phyloP scores from a whole-genome alignment of 2,797 vertebrate species.

The Adelosebastes latens region DNA sequence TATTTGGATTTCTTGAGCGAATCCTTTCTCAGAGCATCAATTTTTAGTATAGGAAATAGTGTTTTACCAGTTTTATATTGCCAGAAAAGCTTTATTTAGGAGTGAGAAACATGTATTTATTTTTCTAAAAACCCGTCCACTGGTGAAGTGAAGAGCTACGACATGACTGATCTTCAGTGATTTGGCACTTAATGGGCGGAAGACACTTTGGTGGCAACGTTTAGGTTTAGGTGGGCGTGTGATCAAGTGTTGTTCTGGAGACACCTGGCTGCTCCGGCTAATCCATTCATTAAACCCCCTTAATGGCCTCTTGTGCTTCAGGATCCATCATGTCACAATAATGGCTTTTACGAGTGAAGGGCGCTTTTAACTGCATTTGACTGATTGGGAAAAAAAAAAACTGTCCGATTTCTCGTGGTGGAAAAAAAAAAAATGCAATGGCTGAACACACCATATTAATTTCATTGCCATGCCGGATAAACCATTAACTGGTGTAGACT shows the following conservation, averaged over 20 bases:
- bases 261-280: conserved; percentile 64
- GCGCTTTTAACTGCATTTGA: conserved; percentile 62
- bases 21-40: not conserved
- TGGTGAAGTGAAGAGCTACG: not conserved
- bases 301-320: conserved; percentile 71
- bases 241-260: conserved; percentile 59
- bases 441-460: conserved; percentile 56
- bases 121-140: not conserved
- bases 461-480: conserved; percentile 35
- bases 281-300: conserved; percentile 66
- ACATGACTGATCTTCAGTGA: not conserved
- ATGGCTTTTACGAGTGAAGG: conserved; percentile 60
- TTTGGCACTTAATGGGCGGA: not conserved
- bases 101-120: not conserved
- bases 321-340: conserved; percentile 67
- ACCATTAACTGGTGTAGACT: conserved; percentile 56
- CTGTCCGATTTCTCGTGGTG: conserved; percentile 32
- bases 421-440: conserved; percentile 8
- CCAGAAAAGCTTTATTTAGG: not conserved
- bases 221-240: conserved; percentile 43
- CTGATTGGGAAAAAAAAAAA: conserved; percentile 50
- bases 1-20: not conserved
- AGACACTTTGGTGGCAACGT: conserved; percentile 1
- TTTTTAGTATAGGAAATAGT: not conserved
- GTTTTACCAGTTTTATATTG: not conserved